Percentiles rank a stretch among this genome's conserved stretches.
Conservation (phyloP, 2,797 vertebrate genomes). For the Thamnophis elegans region DNA sequence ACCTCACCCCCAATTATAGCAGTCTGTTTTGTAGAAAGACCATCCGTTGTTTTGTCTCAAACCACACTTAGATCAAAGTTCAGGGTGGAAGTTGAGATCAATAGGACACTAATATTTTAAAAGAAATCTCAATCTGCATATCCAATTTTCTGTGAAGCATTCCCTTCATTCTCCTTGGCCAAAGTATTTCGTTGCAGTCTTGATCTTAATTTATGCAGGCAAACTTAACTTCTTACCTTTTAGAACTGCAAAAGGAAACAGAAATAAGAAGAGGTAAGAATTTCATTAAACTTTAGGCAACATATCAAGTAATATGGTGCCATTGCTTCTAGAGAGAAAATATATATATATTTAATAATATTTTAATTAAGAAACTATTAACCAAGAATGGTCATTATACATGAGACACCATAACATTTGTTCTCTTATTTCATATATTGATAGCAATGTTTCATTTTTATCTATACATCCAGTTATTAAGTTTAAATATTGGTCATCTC, state of each 20-base stretch:
- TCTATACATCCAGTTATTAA: background rate
- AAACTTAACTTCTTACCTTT: slow-evolving; percentile 75
- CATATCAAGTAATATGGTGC: background rate
- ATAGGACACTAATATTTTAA: slow-evolving; percentile 13
- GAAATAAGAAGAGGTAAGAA: slow-evolving; percentile 14
- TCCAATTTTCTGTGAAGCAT: slow-evolving; percentile 27
- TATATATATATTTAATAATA: background rate
- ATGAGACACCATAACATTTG: background rate
- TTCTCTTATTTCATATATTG: background rate
- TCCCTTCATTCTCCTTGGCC: slow-evolving; percentile 16
- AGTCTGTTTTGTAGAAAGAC: slow-evolving; percentile 12
- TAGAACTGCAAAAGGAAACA: slow-evolving; percentile 57
- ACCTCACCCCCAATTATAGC: slow-evolving; percentile 6
- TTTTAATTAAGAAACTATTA: background rate
- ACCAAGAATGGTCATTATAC: background rate
- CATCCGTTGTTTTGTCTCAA: background rate
- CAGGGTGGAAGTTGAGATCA: slow-evolving; percentile 11
- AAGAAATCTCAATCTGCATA: slow-evolving; percentile 10
- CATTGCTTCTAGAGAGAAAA: background rate
- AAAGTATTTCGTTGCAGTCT: slow-evolving; percentile 4
- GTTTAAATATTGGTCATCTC: background rate
- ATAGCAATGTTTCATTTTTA: background rate
- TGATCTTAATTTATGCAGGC: slow-evolving; percentile 61
- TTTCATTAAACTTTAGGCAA: background rate
- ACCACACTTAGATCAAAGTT: slow-evolving; percentile 28